Conservation (phyloP, 2,888 invertebrate genomes). For the Gandaritis pyraliata region DNA sequence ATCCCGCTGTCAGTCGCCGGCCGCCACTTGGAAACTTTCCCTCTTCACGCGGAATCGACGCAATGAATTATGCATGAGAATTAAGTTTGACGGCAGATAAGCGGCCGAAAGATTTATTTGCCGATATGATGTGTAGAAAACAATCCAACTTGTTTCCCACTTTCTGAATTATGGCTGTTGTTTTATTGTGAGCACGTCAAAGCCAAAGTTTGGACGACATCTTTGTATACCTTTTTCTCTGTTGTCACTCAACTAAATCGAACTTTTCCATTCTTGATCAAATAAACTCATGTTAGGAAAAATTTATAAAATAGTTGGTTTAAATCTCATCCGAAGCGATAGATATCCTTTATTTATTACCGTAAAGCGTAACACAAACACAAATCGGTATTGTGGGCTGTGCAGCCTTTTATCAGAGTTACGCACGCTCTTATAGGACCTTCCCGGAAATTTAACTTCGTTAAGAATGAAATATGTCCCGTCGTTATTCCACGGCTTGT, state of each 20-base stretch:
- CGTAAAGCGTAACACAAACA: constrained; percentile 57
- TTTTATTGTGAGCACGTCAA: constrained; percentile 78
- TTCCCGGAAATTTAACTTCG: constrained; percentile 83
- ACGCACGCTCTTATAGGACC: constrained; percentile 80
- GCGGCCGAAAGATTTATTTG: constrained; percentile 81
- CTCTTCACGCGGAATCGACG: constrained; percentile 71
- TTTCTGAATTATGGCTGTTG: constrained; percentile 79
- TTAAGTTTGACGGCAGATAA: constrained; percentile 83
- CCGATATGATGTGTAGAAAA: constrained; percentile 83
- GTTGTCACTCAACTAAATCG: constrained; percentile 23
- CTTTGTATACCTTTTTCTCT: constrained; percentile 38
- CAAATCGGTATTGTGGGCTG: constrained; percentile 65
- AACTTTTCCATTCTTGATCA: background rate
- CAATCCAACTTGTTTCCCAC: constrained; percentile 79
- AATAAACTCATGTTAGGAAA: background rate
- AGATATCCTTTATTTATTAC: constrained; percentile 48
- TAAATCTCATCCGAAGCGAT: constrained; percentile 13
- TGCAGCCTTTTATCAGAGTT: constrained; percentile 79
- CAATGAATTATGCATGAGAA: constrained; percentile 83
- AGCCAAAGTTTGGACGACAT: constrained; percentile 55
- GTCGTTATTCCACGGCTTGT: constrained; percentile 82
- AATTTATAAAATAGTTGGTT: background rate
- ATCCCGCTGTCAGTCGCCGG: constrained; percentile 50
- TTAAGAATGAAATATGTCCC: constrained; percentile 83
- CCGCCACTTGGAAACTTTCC: constrained; percentile 66